Evolutionary conservation across 2,797 vertebrate species (phyloP), one percentile per base, ranked within the genome.

Genomic region (Alauda arvensis): DNA sequence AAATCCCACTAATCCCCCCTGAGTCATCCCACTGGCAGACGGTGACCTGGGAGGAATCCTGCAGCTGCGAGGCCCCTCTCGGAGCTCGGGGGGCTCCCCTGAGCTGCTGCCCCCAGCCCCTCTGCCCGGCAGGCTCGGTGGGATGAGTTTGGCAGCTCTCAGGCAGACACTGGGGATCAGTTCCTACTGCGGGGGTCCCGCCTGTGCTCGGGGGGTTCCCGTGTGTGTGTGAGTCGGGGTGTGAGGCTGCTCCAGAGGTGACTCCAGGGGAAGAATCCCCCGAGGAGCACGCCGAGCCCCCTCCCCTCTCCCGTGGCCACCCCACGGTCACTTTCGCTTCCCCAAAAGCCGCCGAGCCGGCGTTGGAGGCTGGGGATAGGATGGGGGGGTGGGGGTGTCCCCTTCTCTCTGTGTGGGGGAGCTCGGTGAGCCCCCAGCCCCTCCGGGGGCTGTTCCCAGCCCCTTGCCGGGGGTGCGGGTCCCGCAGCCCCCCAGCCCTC

Each of bases 1-100:
- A 91, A 93, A 95, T 94, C 93, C 87, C 69, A 43, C 79, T 94
- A 95, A 95, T 94, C 93, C 93, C 81, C 82, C 89, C 88, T 94
- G 93, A 94, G 93, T 93, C 94, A 95, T 90, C 84, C 85, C 9
- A 1, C 33, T 66, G 77, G 85, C 93, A 59, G 69, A 70, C 31
- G 23, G 69, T 95, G 93, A 93, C 90, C 92, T 6, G 90, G 52
- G 74, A 93, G 52, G 93, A 95, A 95, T 95, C 87, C 87, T 1
- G 6, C 13, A 21, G 87, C 72, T 19, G 33, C 4, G 37, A 48
- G 91, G 86, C 71, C 21, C 40, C 76, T 81, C 34, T 79, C 7
- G 0, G 6, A 42, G 61, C 20, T 20, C 0, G 8, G 62, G 83
- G 77, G 77, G 37, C 33, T 72, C 83, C 6, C 67, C 46, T 2